These are phyloP conservation scores for Yponomeuta sedellus DNA, from an alignment of 2,888 invertebrate species.

Conservation along the genomic window DNA sequence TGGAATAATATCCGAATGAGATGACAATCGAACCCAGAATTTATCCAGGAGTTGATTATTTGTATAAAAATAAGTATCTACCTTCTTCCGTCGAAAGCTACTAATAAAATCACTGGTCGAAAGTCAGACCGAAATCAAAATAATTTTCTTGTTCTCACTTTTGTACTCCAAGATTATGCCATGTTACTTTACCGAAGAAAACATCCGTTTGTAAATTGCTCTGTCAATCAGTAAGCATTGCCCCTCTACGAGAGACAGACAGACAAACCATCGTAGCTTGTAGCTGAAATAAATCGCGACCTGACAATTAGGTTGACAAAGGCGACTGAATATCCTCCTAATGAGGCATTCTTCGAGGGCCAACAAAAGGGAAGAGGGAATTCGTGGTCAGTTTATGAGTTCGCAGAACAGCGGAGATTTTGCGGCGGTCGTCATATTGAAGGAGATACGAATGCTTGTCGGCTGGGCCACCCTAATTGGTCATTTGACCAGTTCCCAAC, in stretches of 20 bases:
- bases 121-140: too few relatives aligned
- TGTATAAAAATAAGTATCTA: too few relatives aligned
- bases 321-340: constrained; percentile 26
- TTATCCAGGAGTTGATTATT: too few relatives aligned
- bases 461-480: constrained; percentile 37
- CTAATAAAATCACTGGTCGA: too few relatives aligned
- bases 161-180: too few relatives aligned
- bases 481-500: constrained; percentile 22
- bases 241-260: neutral
- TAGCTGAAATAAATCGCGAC: constrained; percentile 11
- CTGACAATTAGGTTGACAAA: constrained; percentile 21
- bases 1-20: neutral
- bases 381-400: constrained; percentile 33
- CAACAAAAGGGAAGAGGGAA: constrained; percentile 25
- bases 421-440: constrained; percentile 35
- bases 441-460: constrained; percentile 44
- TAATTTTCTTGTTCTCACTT: too few relatives aligned
- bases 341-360: constrained; percentile 32
- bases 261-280: constrained; percentile 8
- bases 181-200: neutral
- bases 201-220: neutral
- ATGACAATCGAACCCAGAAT: neutral
- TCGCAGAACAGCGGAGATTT: constrained; percentile 21
- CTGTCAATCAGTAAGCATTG: neutral
- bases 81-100: too few relatives aligned